A percentile compares a stretch with the other conserved stretches of the same genome.
These are phyloP conservation scores for Andrena cerasifolii DNA, from an alignment of 1,140 invertebrate species.

Conservation along the genomic window DNA sequence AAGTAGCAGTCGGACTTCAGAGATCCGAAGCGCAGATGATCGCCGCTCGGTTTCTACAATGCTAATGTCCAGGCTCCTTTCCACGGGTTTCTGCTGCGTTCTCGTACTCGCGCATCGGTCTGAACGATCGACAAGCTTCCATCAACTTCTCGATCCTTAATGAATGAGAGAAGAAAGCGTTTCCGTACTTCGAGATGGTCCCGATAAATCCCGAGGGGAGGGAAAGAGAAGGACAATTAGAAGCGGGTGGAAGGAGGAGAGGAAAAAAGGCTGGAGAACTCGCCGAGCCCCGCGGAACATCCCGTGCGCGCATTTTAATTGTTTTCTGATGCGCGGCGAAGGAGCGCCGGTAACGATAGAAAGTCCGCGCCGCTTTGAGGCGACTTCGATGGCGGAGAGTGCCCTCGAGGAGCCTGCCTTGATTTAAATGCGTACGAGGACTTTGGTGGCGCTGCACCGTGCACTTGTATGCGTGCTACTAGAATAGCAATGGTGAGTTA, in stretches of 20 bases:
- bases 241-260: neutral
- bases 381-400: constrained; percentile 53
- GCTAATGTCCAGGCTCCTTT: too few relatives aligned
- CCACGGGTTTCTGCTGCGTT: too few relatives aligned
- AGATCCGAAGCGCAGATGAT: too few relatives aligned
- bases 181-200: constrained; percentile 3
- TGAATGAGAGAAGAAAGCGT: neutral
- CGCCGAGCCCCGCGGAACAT: constrained; percentile 12
- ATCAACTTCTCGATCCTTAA: neutral
- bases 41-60: too few relatives aligned
- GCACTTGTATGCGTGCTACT: constrained; percentile 67
- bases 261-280: neutral
- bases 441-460: constrained; percentile 57
- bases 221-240: rapidly evolving
- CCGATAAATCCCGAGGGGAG: neutral
- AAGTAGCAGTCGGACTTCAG: too few relatives aligned
- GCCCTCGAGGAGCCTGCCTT: constrained; percentile 60
- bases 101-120: too few relatives aligned
- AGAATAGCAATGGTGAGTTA: constrained; percentile 70
- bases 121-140: neutral
- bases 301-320: constrained; percentile 34
- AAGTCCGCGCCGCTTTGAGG: constrained; percentile 49
- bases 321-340: constrained; percentile 29
- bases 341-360: constrained; percentile 48
- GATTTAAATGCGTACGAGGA: constrained; percentile 68